These are phyloP conservation scores for Apis florea DNA, from an alignment of 1,140 invertebrate genomes.

Conservation along the genomic window DNA sequence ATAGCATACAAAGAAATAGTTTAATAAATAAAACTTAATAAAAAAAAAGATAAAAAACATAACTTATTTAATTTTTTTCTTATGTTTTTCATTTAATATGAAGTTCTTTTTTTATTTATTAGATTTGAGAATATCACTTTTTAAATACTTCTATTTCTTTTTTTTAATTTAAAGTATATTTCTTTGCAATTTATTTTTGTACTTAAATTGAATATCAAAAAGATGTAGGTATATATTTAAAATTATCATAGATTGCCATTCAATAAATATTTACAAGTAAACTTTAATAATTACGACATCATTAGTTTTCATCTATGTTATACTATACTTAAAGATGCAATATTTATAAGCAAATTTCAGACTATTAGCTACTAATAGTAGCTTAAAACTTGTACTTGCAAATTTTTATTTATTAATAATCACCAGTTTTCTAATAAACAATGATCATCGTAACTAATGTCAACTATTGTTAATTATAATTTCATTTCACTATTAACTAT, in stretches of 20 bases:
- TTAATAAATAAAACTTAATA: too few relatives aligned
- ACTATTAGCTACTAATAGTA: neutral
- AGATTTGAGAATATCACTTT: neutral
- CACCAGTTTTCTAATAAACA: neutral
- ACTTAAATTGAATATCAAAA: slow-evolving; percentile 11
- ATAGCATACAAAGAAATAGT: too few relatives aligned
- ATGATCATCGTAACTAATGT: neutral
- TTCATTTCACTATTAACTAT: neutral
- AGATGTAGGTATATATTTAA: neutral
- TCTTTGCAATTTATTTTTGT: neutral
- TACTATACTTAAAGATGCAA: neutral
- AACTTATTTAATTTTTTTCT: too few relatives aligned
- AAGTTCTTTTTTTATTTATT: neutral
- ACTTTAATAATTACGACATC: neutral
- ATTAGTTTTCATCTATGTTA: neutral
- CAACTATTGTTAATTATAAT: neutral
- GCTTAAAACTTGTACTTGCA: neutral
- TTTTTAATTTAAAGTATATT: neutral
- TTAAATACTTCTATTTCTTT: neutral
- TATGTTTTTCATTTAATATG: too few relatives aligned
- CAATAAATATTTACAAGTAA: neutral
- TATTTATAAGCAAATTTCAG: neutral
- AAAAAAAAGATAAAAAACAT: too few relatives aligned
- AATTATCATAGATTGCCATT: neutral
- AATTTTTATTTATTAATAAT: neutral